Evolutionary conservation across 2,797 vertebrate genomes (phyloP), one percentile per base, ranked within the genome.

Genomic region (Chromobotia macracanthus): DNA sequence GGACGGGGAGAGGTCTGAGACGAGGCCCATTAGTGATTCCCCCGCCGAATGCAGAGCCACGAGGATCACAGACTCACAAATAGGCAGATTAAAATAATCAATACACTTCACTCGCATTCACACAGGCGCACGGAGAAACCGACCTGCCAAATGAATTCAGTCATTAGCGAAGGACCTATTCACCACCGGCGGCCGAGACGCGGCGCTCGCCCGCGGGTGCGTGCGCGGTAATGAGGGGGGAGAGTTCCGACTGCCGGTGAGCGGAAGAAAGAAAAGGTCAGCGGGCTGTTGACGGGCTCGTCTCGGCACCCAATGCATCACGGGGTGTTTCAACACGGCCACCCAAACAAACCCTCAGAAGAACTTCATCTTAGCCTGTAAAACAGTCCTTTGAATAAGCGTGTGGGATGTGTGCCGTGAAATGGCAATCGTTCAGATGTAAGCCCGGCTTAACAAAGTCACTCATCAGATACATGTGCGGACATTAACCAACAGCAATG

Each of bases 81-180:
- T 94, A 94, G 93, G 89, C 90, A 91, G 94, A 94, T 95, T 95
- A 94, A 93, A 94, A 95, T 94, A 94, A 94, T 95, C 94, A 94
- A 95, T 95, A 94, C 90, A 90, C 91, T 92, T 92, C 92, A 93
- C 92, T 93, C 92, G 91, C 91, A 90, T 89, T 88, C 86, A 87
- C 66, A 88, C 81, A 87, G 72, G 84, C 64, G 68, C 67, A 69
- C 46, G 16, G 70, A 75, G 65, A 77, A 61, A 74, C 69, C 55
- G 80, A 77, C 55, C n/a, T 13, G 21, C 77, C 76, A 77, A 84
- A 82, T 70, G 76, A 70, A 86, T 86, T 83, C 84, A 91, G 92
- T 93, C 93, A 94, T 94, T 94, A 93, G 93, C 83, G 83, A 88
- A 82, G 90, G 90, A 90, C 89, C 90, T 89, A 91, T 93, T 93